Evolutionary conservation across 92 coral and sea anemone genomes (phyloP), one percentile per base, ranked within the genome.

Genomic region (Porites cylindrica): DNA sequence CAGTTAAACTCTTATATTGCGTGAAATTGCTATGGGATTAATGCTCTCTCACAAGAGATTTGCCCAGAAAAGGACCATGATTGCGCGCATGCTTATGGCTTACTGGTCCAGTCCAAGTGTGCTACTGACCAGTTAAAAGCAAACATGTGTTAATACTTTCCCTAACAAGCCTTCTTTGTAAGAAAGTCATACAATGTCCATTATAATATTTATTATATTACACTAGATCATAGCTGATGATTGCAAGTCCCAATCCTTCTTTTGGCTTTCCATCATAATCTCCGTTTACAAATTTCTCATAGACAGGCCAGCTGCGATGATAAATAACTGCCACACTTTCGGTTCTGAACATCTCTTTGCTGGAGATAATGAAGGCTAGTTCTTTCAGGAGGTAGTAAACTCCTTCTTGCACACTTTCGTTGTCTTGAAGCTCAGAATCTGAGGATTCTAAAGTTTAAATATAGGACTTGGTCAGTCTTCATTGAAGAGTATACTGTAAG

Each of bases 381-480:
- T 92, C 95, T 69, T 92, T 92, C 26, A 92, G 64, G 7, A 89
- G 63, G 66, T 89, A 92, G 51, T 53, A 86, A 1, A 92, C 93
- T 54, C 95, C 95, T 86, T 92, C 95, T 82, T 92, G 91, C 80
- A 92, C 75, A 54, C 79, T 81, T 71, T 92, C 91, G 91, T 92
- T 91, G 8, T 86, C 91, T 85, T 92, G 93, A 17, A 86, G 82
- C 54, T 89, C 91, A 3, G 89, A 56, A 38, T 54, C 69, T 13
- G 85, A 81, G 24, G 77, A 38, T 38, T 38, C 47, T n/a, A n/a
- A n/a, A n/a, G n/a, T n/a, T n/a, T n/a, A n/a, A n/a, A n/a, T 58
- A n/a, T n/a, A n/a, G n/a, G n/a, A n/a, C n/a, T n/a, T n/a, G n/a
- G n/a, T 38, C 47, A 38, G 47, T 38, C 47, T 38, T 38, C 47